Percentiles rank a stretch among this genome's conserved stretches.
These are phyloP conservation scores for Drosophila meridionalis DNA, from an alignment of 2,888 invertebrate species.

Conservation along the genomic window DNA sequence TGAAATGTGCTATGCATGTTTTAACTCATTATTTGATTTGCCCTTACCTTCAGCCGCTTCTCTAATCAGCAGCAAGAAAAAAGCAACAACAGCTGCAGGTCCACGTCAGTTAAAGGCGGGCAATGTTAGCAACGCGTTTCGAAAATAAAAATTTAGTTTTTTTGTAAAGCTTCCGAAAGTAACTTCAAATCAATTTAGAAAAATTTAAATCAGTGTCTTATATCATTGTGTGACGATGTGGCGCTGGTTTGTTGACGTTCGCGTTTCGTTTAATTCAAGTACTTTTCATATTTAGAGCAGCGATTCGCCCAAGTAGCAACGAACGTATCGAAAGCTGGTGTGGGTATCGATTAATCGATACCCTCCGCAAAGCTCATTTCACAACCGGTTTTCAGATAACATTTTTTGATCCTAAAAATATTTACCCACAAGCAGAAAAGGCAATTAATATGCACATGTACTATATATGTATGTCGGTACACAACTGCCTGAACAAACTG, in stretches of 20 bases:
- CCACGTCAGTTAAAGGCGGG: slow-evolving; percentile 53
- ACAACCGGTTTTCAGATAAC: slow-evolving; percentile 24
- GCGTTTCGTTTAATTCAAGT: slow-evolving; percentile 37
- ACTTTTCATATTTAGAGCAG: slow-evolving; percentile 42
- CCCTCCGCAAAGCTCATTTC: not conserved
- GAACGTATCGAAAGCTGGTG: slow-evolving; percentile 21
- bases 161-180: not conserved
- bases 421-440: not conserved
- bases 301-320: slow-evolving; percentile 21
- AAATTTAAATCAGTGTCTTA: slow-evolving; percentile 12
- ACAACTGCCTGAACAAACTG: not conserved
- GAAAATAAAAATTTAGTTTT: not conserved
- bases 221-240: slow-evolving; percentile 42
- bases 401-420: not conserved
- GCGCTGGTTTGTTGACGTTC: slow-evolving; percentile 57
- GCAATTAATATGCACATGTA: not conserved
- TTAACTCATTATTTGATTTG: slow-evolving; percentile 13
- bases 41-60: slow-evolving; percentile 31
- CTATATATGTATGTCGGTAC: not conserved
- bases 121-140: slow-evolving; percentile 4
- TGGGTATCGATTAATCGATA: slow-evolving; percentile 47
- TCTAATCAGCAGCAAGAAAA: slow-evolving; percentile 25
- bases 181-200: not conserved
- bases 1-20: slow-evolving; percentile 9
- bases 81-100: slow-evolving; percentile 36